A percentile compares a stretch with the other conserved stretches of the same genome.
These are phyloP conservation scores for Trogon surrucura DNA, from an alignment of 2,113 vertebrate genomes.

Conservation along the genomic window DNA sequence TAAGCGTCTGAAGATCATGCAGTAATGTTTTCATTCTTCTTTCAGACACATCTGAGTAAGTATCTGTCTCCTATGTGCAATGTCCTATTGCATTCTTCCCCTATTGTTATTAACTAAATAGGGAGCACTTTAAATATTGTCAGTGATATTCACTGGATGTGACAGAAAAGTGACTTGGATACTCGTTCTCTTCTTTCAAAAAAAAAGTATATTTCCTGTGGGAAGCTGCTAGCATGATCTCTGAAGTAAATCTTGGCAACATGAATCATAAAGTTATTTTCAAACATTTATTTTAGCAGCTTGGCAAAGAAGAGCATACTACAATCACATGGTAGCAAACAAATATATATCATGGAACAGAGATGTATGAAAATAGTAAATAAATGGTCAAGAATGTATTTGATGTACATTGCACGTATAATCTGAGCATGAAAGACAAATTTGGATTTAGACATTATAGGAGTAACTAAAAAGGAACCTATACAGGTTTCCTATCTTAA, in stretches of 20 bases:
- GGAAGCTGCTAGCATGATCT: background rate
- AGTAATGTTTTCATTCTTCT: background rate
- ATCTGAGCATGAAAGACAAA: background rate
- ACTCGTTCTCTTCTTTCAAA: background rate
- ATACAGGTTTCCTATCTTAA: background rate
- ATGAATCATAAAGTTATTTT: background rate
- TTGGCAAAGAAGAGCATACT: background rate
- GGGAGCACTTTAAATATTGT: background rate
- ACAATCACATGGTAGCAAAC: background rate
- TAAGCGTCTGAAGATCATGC: background rate
- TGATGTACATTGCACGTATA: background rate
- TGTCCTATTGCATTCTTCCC: background rate
- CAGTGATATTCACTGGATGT: background rate
- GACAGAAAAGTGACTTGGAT: background rate
- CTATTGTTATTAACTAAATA: background rate
- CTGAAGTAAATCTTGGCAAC: background rate
- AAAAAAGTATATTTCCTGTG: background rate
- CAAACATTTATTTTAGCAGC: background rate
- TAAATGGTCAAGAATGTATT: background rate
- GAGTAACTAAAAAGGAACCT: background rate
- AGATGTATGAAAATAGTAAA: background rate
- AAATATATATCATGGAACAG: background rate
- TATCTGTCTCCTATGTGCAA: background rate
- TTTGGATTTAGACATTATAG: background rate
- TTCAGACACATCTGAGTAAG: background rate